A percentile compares a stretch with the other conserved stretches of the same genome.
These are phyloP conservation scores for Ptyas mucosa DNA, from an alignment of 2,113 vertebrate genomes.

Conservation along the genomic window DNA sequence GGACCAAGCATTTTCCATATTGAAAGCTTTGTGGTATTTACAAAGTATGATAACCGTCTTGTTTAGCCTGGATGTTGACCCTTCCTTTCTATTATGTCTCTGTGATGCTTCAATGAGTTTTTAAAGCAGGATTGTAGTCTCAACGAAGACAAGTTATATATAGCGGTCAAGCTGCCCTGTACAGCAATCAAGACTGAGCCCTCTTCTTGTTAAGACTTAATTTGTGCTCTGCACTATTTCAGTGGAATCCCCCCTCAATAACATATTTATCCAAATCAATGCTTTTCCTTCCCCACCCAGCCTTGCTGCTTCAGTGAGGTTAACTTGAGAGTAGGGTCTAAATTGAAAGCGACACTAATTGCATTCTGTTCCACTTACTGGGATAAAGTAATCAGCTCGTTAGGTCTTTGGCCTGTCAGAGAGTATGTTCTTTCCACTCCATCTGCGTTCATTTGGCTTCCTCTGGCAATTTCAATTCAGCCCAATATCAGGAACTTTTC, in stretches of 20 bases:
- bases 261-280: conserved; percentile 7
- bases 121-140: neutral
- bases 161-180: neutral
- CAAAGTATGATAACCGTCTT: neutral
- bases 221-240: neutral
- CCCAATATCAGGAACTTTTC: neutral
- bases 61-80: neutral
- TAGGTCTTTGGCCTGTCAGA: conserved; percentile 20
- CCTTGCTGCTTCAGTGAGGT: conserved; percentile 4
- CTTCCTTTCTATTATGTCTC: neutral
- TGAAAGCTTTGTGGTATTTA: neutral
- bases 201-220: neutral
- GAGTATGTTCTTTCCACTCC: conserved; percentile 14
- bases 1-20: neutral
- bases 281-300: neutral
- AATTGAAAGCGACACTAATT: conserved; percentile 38
- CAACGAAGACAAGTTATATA: neutral
- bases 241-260: neutral
- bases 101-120: neutral
- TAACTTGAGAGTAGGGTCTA: conserved; percentile 17
- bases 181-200: neutral
- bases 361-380: conserved; percentile 22
- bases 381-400: conserved; percentile 31
- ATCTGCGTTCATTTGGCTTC: conserved; percentile 17
- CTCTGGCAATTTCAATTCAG: conserved; percentile 28